Base-by-base conservation (phyloP, 1,140 invertebrate species). In the Megathymus violae region DNA sequence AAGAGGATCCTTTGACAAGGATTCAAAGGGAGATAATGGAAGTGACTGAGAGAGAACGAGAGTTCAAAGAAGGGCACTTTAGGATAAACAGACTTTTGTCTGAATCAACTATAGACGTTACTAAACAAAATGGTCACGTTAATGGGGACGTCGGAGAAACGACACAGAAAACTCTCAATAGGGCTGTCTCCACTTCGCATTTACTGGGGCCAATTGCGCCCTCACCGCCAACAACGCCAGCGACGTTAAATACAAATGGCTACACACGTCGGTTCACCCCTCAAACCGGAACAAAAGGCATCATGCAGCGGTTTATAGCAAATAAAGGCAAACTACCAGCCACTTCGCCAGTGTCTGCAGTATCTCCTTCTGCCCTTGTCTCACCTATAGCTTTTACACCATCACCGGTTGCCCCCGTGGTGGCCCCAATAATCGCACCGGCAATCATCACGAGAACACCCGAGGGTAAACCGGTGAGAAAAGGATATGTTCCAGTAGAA, bases 231-330 rank as follows among this genome's bases (percentile, higher is more conserved):
- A 52, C 69, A 1, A 44, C 80, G 43, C 70, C 76, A 46, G 38
- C 83, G 34, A 13, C 88, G 47, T 51, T 90, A 50, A 75, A 81
- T 71, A 67, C 82, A 64, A 80, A 92, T 72, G 77, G 89, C 4
- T 89, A 89, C 71, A 92, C 92, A 13, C 79, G 94, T 27, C 91
- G 93, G 40, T 94, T 94, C 56, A 92, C 93, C 0, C 93, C 92
- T 0, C 92, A 91, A 52, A 92, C 91, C 0, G 92, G 92, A n/a
- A 94, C 94, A 43, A 95, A 94, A 74, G 95, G 94, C 0, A 91
- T 96, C 27, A 96, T 96, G 95, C 94, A 96, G 69, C 93, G 95
- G 59, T 96, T 96, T 71, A 93, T 96, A 46, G 94, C 94, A 5
- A 95, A 94, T 3, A 93, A 95, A 15, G 95, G 95, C 13, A 95